Evolutionary conservation across 2,888 invertebrate species (phyloP).

Genomic region (Myathropa florea): DNA sequence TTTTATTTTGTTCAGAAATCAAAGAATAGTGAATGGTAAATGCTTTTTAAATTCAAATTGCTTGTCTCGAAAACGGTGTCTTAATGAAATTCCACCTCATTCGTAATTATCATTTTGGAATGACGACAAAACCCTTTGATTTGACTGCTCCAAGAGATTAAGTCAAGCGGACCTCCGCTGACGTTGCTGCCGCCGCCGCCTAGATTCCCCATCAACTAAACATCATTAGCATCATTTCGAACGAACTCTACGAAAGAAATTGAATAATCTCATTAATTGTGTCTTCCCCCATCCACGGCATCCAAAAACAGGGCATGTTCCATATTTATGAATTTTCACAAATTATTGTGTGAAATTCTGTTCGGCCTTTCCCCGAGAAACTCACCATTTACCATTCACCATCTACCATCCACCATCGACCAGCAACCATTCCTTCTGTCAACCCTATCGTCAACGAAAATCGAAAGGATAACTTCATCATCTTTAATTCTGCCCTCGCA

Average conservation of each 20-base stretch:
- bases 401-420: background rate
- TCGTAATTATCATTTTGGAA: conserved; percentile 62
- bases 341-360: conserved; percentile 65
- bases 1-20: conserved; percentile 35
- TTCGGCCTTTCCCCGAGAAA: conserved; percentile 35
- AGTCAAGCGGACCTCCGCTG: conserved; percentile 29
- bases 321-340: conserved; percentile 70
- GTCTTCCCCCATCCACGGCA: background rate
- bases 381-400: background rate
- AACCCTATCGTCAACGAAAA: conserved; percentile 31
- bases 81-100: conserved; percentile 66
- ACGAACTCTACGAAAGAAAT: conserved; percentile 65
- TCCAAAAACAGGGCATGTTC: conserved; percentile 62
- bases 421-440: conserved; percentile 10
- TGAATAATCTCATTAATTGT: conserved; percentile 71
- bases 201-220: conserved; percentile 23
- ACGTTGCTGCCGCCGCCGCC: background rate
- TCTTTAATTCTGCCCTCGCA: conserved; percentile 65
- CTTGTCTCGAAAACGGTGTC: conserved; percentile 56
- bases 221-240: conserved; percentile 60
- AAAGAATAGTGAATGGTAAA: conserved; percentile 40
- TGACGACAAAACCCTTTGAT: conserved; percentile 64
- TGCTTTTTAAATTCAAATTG: conserved; percentile 65
- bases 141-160: conserved; percentile 5
- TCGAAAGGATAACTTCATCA: conserved; percentile 69